Percentiles rank a stretch among this genome's conserved stretches.
Conservation (phyloP, 35 echinoderm and acorn worm genomes). For the Apostichopus parvimensis region DNA sequence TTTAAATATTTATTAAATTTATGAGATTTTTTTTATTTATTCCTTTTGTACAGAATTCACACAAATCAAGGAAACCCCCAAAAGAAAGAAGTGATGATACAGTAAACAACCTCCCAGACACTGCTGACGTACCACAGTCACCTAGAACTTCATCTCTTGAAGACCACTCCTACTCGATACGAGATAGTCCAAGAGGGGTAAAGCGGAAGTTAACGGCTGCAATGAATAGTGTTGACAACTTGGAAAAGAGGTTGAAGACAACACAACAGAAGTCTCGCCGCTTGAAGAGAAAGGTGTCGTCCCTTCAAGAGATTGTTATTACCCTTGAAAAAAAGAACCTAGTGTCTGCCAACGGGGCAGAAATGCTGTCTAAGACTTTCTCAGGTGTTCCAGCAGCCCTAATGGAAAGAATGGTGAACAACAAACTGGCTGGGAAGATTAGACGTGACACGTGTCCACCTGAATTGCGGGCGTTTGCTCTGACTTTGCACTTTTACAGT, state of each 20-base stretch:
- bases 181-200: background rate
- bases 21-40: too few relatives aligned
- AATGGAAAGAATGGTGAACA: constrained; percentile 39
- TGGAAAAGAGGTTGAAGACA: background rate
- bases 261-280: background rate
- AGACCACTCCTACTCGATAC: background rate
- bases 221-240: too few relatives aligned
- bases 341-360: background rate
- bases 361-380: background rate
- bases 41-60: too few relatives aligned
- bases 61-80: too few relatives aligned
- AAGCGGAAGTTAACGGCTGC: background rate
- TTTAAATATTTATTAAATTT: too few relatives aligned
- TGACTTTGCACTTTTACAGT: constrained; percentile 36
- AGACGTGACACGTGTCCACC: background rate
- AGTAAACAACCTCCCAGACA: background rate
- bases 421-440: background rate
- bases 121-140: background rate
- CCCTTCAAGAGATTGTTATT: background rate
- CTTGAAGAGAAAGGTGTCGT: background rate
- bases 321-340: background rate
- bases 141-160: background rate
- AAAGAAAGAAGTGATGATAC: too few relatives aligned
- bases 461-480: constrained; percentile 8
- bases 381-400: constrained; percentile 35